Evolutionary conservation across 1,140 invertebrate species (phyloP).

Genomic region (Armadillidium nasatum): DNA sequence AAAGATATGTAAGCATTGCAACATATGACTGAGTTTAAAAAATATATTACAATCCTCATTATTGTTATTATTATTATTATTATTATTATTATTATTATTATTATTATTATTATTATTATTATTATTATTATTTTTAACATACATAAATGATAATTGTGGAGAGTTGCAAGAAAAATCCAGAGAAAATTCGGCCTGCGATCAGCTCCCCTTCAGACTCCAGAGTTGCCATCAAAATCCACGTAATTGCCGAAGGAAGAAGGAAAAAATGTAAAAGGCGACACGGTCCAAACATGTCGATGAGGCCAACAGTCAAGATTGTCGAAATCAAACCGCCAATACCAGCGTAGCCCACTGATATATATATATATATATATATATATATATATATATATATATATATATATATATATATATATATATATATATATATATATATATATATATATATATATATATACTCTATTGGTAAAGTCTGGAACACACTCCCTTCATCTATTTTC

Average conservation of each 20-base stretch:
- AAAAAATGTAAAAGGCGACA: conserved; percentile 33
- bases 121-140: not conserved
- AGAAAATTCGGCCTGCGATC: conserved; percentile 36
- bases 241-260: conserved; percentile 35
- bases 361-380: too few relatives aligned
- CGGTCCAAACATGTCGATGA: conserved; percentile 37
- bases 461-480: too few relatives aligned
- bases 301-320: conserved; percentile 20
- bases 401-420: conserved; percentile 9
- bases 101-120: not conserved
- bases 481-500: too few relatives aligned
- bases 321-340: too few relatives aligned
- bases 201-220: conserved; percentile 35
- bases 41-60: not conserved
- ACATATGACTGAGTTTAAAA: not conserved
- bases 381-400: too few relatives aligned
- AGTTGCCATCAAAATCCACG: conserved; percentile 41
- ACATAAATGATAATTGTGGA: conserved; percentile 38
- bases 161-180: conserved; percentile 30
- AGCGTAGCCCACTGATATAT: too few relatives aligned
- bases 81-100: not conserved
- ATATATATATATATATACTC: too few relatives aligned
- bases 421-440: too few relatives aligned
- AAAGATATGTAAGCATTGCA: not conserved
- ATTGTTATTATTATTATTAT: not conserved